These are phyloP conservation scores for Lerista edwardsae DNA, from an alignment of 2,797 vertebrate genomes.

Conservation along the genomic window DNA sequence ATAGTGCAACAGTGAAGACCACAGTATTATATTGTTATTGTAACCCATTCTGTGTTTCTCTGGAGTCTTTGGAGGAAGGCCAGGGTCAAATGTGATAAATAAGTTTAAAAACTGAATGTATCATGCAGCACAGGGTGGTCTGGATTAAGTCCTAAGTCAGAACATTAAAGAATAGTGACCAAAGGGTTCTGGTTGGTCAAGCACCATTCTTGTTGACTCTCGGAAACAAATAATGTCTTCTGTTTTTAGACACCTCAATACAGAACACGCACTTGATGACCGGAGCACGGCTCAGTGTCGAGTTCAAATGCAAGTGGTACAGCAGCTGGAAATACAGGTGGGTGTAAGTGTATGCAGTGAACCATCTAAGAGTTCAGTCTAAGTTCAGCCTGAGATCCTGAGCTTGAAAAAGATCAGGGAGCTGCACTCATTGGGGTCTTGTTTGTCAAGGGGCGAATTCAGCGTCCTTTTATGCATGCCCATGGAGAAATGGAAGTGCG, in stretches of 20 bases:
- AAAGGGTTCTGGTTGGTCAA: slow-evolving; percentile 8
- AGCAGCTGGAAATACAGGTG: slow-evolving; percentile 99
- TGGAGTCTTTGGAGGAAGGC: neutral
- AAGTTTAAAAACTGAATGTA: neutral
- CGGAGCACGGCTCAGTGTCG: slow-evolving; percentile 98
- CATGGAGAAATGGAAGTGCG: neutral
- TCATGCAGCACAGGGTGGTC: neutral
- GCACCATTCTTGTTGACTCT: neutral
- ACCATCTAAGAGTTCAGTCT: neutral
- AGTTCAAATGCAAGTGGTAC: slow-evolving; percentile 99
- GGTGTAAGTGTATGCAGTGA: slow-evolving; percentile 17
- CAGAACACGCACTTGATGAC: slow-evolving; percentile 96
- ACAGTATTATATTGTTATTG: neutral
- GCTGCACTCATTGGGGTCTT: neutral
- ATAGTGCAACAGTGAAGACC: neutral
- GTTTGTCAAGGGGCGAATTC: neutral
- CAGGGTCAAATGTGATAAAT: neutral
- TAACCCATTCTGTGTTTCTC: neutral
- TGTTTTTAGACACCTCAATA: slow-evolving; percentile 93
- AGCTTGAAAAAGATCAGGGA: neutral
- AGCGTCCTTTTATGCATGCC: neutral
- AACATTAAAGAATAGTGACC: neutral
- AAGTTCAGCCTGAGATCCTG: neutral
- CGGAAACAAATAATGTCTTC: neutral
- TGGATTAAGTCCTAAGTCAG: neutral